phyloP scores from a whole-genome alignment of 2,797 vertebrate genomes.

The Phyllotis vaccarum region DNA sequence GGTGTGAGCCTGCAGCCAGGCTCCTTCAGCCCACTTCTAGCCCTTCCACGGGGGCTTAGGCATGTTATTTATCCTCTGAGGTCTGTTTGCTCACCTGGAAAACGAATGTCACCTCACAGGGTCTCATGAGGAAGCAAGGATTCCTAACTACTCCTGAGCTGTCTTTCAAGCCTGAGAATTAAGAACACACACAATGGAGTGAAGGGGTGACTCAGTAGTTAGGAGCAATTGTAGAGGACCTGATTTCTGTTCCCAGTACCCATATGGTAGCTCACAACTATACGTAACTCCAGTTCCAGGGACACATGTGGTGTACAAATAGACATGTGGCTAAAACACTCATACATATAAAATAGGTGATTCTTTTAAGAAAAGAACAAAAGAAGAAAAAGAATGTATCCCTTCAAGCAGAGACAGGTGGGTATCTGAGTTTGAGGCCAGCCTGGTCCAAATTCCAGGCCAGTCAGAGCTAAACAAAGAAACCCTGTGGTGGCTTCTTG shows the following conservation, averaged over 20 bases:
- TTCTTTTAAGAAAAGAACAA: neutral
- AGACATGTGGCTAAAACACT: neutral
- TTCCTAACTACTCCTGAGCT: neutral
- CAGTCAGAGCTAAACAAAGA: neutral
- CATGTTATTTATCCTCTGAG: neutral
- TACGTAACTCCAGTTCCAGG: neutral
- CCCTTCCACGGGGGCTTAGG: neutral
- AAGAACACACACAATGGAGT: neutral
- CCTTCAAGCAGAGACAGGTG: neutral
- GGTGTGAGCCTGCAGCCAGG: neutral
- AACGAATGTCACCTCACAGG: neutral
- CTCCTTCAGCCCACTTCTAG: slow-evolving; percentile 2
- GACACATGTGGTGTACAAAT: neutral
- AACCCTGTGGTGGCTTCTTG: neutral
- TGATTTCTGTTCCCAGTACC: neutral
- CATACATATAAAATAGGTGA: neutral
- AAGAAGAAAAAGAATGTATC: neutral
- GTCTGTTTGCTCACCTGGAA: slow-evolving; percentile 42
- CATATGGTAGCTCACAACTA: neutral
- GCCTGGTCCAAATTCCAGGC: neutral
- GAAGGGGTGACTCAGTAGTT: neutral
- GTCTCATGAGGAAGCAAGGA: neutral
- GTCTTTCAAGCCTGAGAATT: neutral
- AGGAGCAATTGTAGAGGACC: neutral
- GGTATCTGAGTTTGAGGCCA: neutral